A percentile compares a stretch with the other conserved stretches of the same genome.
Conservation (phyloP, 2,797 vertebrate genomes). For the Argya squamiceps region DNA sequence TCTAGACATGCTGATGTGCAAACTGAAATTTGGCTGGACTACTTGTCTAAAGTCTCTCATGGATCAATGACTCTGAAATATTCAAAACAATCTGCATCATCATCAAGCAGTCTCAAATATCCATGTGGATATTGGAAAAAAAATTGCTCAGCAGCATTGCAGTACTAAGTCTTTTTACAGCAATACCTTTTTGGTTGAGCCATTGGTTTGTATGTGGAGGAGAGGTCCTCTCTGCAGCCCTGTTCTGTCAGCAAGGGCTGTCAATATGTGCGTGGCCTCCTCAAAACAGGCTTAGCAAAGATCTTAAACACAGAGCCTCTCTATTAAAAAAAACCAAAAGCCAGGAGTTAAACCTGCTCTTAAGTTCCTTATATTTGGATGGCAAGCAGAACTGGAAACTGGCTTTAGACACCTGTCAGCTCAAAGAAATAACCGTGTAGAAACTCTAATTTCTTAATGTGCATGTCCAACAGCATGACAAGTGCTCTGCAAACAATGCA, state of each 20-base stretch:
- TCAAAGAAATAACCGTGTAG: background rate
- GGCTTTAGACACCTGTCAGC: constrained; percentile 23
- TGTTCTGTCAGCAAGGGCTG: background rate
- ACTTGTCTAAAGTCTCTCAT: background rate
- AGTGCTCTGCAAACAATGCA: background rate
- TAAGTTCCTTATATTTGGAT: background rate
- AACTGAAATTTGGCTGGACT: background rate
- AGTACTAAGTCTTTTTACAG: background rate
- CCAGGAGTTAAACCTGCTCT: background rate
- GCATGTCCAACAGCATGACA: background rate
- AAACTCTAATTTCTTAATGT: background rate
- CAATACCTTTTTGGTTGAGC: background rate
- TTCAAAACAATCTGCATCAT: background rate
- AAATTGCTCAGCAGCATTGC: background rate
- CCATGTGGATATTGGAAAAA: background rate
- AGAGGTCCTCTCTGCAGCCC: background rate
- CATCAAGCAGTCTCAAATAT: background rate
- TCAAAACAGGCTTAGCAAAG: background rate
- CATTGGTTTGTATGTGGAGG: background rate
- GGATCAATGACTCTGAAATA: background rate
- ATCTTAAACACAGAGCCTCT: background rate
- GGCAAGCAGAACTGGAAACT: background rate
- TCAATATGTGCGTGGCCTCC: background rate
- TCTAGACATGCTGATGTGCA: background rate
- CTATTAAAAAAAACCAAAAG: accelerated